These are phyloP conservation scores for Ciona savignyi DNA, from an alignment of 23 tunicate genomes.

Conservation along the genomic window DNA sequence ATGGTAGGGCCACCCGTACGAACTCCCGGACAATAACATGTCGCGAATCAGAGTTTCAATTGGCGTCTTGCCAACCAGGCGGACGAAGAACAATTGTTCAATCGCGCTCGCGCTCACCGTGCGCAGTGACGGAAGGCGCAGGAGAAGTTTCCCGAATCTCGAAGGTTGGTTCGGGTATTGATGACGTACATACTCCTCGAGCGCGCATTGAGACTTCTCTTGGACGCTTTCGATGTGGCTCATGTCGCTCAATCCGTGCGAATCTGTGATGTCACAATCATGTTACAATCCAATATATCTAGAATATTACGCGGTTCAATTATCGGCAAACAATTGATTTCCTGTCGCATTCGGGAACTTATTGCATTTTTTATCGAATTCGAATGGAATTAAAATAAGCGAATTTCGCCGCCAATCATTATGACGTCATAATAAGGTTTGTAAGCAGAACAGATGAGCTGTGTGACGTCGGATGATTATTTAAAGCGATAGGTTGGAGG, in stretches of 20 bases:
- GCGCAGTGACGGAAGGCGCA: conserved; percentile 92
- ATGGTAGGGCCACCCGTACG: conserved; percentile 90
- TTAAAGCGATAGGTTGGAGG: background rate
- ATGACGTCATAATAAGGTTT: conserved; percentile 1
- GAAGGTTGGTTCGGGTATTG: conserved; percentile 97
- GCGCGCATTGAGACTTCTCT: conserved; percentile 88
- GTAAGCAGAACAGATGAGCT: background rate
- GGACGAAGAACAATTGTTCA: conserved; percentile 96
- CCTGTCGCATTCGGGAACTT: background rate
- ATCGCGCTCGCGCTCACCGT: conserved; percentile 95
- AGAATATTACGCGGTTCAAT: background rate
- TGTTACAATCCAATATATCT: background rate
- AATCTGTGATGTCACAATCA: conserved; percentile 14
- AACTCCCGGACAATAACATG: conserved; percentile 86
- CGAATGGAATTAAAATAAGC: background rate
- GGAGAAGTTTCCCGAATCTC: conserved; percentile 91
- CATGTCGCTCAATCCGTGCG: conserved; percentile 93
- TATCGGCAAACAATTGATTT: background rate
- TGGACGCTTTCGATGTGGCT: conserved; percentile 93
- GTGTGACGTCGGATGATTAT: background rate
- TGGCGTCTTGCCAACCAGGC: conserved; percentile 98
- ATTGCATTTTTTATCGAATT: background rate
- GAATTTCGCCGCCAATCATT: background rate
- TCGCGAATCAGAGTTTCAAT: conserved; percentile 97
- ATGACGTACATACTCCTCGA: conserved; percentile 94